phyloP scores from a whole-genome alignment of 1,140 invertebrate genomes.

The Scaptomyza montana region DNA sequence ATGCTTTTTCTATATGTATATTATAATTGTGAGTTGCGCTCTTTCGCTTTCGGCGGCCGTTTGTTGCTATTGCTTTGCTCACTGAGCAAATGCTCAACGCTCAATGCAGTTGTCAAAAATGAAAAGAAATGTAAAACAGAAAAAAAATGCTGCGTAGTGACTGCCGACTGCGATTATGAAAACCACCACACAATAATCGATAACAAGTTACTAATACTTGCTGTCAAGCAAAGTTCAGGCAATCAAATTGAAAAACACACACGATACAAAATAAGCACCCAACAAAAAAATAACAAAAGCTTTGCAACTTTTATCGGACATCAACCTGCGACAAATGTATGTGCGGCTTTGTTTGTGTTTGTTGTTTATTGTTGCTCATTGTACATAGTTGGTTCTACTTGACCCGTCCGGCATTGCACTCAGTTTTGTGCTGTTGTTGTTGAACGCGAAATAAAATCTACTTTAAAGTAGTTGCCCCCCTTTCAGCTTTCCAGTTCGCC shows the following conservation, averaged over 20 bases:
- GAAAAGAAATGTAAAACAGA: slow-evolving; percentile 32
- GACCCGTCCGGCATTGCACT: slow-evolving; percentile 59
- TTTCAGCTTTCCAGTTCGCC: background rate
- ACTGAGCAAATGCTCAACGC: background rate
- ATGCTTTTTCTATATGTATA: slow-evolving; percentile 16
- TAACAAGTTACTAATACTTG: slow-evolving; percentile 26
- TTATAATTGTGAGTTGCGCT: slow-evolving; percentile 51
- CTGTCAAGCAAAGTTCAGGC: slow-evolving; percentile 57
- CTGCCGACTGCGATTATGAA: slow-evolving; percentile 28
- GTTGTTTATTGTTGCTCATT: slow-evolving; percentile 14
- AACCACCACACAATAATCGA: slow-evolving; percentile 56
- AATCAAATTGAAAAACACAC: slow-evolving; percentile 27
- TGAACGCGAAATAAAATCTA: slow-evolving; percentile 49
- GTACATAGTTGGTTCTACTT: slow-evolving; percentile 59
- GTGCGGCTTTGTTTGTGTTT: background rate
- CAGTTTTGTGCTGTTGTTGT: slow-evolving; percentile 35
- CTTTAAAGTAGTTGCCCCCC: slow-evolving; percentile 9
- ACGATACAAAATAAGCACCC: background rate
- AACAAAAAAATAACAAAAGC: slow-evolving; percentile 23
- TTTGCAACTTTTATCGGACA: slow-evolving; percentile 73
- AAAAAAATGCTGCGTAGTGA: slow-evolving; percentile 53
- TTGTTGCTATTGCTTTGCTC: slow-evolving; percentile 44
- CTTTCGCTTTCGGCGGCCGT: slow-evolving; percentile 75
- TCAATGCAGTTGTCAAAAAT: slow-evolving; percentile 11
- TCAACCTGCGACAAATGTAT: slow-evolving; percentile 63